phyloP scores from a whole-genome alignment of 2,888 invertebrate genomes.

The Ernsta delagoae region DNA sequence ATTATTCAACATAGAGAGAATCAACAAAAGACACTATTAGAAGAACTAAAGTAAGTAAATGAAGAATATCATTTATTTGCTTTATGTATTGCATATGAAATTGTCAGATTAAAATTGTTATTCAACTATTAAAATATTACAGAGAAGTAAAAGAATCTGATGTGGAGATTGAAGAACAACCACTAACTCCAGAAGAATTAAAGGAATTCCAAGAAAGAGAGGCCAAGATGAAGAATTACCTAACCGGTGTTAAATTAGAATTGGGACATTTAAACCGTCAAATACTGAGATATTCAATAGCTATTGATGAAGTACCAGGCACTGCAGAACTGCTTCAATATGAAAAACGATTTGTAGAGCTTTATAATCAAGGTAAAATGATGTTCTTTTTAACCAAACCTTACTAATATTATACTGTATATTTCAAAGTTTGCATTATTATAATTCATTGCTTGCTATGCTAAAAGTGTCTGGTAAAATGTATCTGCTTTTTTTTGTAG shows the following conservation, averaged over 20 bases:
- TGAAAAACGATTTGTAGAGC: conserved; percentile 97
- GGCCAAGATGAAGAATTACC: conserved; percentile 66
- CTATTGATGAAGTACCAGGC: conserved; percentile 96
- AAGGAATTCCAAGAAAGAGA: conserved; percentile 73
- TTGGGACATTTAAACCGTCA: conserved; percentile 92
- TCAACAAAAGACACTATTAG: conserved; percentile 62
- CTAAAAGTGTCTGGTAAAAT: no score
- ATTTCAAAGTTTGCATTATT: no score
- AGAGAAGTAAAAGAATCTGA: conserved; percentile 59
- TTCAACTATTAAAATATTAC: background rate
- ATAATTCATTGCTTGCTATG: no score
- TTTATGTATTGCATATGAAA: no score
- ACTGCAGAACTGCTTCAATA: conserved; percentile 97
- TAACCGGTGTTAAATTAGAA: conserved; percentile 81
- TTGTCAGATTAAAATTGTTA: no score
- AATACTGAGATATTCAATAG: conserved; percentile 92
- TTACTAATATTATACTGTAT: no score
- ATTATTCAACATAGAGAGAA: conserved; percentile 76
- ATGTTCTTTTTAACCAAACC: background rate
- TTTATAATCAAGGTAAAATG: conserved; percentile 93
- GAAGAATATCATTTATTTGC: background rate
- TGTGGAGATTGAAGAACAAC: conserved; percentile 61
- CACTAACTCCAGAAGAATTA: conserved; percentile 65
- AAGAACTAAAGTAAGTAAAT: conserved; percentile 62
- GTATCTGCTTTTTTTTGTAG: conserved; percentile 77